Base-by-base conservation (phyloP, 2,888 invertebrate genomes). In the Yponomeuta plumbellus region DNA sequence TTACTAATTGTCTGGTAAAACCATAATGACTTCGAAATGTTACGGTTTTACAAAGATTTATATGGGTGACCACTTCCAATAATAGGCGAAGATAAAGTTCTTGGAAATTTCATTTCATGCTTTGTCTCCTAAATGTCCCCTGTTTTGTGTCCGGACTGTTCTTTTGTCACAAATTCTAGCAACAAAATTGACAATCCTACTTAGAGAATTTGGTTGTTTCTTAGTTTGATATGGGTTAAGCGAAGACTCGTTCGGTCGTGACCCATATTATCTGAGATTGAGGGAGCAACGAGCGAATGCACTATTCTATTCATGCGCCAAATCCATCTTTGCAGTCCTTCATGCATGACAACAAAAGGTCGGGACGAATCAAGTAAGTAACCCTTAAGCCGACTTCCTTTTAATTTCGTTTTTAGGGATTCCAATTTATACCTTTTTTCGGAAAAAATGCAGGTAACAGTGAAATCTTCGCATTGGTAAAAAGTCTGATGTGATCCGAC, bases 361-460 rank as follows among this genome's bases (percentile, higher is more conserved):
- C 71, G 74, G 80, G 76, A 80, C 74, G 81, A 81, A 80, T 80
- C 78, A 72, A 74, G 80, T 88, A 87, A 89, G 34, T 8, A 34
- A 89, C 88, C 88, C 88, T 88, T 81, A 76, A 75, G 62, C 80
- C 74, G 78, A 84, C 83, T 86, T 88, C 90, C 84, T 87, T 88
- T 86, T 77, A 75, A 83, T 78, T 80, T 81, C 79, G 75, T 80
- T 84, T 84, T 85, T 79, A 76, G 75, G 77, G 23, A 81, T 80
- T 79, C 74, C 76, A 76, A 76, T 83, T 83, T 86, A 84, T 80
- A 76, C 75, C 76, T 78, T 78, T 79, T 79, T 65, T 76, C 67
- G 69, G 74, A 79, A 83, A 87, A 85, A 85, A 61, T 67, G 66
- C 84, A 84, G 84, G 86, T 86, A 84, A 81, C 77, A 73, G 73